A percentile compares a stretch with the other conserved stretches of the same genome.
phyloP scores from a whole-genome alignment of 2,797 vertebrate genomes.

The Pangasius sanitwongsei region DNA sequence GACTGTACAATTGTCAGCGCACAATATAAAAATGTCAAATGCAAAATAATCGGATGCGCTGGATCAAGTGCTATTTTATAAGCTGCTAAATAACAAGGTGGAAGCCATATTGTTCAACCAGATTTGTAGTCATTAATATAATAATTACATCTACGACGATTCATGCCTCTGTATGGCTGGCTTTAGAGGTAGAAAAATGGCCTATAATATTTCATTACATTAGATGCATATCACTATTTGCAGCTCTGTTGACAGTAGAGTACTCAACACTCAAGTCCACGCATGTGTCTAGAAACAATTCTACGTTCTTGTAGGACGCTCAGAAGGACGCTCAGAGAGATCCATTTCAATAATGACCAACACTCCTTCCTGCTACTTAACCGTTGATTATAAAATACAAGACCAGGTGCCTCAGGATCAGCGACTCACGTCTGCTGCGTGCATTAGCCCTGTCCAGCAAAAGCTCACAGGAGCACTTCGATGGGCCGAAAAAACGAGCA shows the following conservation, averaged over 20 bases:
- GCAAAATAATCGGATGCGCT: neutral
- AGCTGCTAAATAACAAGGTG: neutral
- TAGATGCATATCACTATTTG: slow-evolving; percentile 7
- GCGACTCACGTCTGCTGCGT: slow-evolving; percentile 63
- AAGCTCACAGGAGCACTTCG: slow-evolving; percentile 73
- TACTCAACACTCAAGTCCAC: neutral
- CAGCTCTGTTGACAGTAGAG: slow-evolving; percentile 13
- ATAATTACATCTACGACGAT: neutral
- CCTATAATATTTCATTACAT: neutral
- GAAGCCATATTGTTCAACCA: neutral
- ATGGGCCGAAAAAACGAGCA: slow-evolving; percentile 71
- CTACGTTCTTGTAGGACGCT: neutral
- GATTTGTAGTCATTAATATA: neutral
- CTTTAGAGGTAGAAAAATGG: neutral
- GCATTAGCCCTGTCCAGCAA: slow-evolving; percentile 64
- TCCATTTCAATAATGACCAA: slow-evolving; percentile 20
- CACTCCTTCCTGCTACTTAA: neutral
- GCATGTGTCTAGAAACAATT: slow-evolving; percentile 18
- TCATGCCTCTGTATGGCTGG: too few relatives aligned
- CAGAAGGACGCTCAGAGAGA: neutral
- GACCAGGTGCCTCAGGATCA: slow-evolving; percentile 36
- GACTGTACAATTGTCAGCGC: neutral
- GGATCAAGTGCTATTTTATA: slow-evolving; percentile 7
- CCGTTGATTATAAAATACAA: slow-evolving; percentile 35
- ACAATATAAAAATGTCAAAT: neutral